Conservation (phyloP, 2,888 invertebrate species). For the Elegia similella region DNA sequence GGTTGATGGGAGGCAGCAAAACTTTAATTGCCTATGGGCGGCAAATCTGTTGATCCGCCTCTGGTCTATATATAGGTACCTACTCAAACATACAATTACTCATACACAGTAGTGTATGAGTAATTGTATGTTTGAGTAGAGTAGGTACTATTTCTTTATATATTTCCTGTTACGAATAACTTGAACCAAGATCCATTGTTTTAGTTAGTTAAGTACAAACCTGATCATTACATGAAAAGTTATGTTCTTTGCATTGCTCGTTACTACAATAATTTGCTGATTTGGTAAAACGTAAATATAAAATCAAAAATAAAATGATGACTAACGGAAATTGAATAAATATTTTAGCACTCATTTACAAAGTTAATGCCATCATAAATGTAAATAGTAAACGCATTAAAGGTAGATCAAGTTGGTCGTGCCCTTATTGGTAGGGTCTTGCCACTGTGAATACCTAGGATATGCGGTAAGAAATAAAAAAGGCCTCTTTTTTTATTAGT, state of each 20-base stretch:
- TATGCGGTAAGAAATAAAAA: not conserved
- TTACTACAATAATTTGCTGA: constrained; percentile 47
- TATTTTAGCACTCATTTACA: constrained; percentile 10
- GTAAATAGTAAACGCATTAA: not conserved
- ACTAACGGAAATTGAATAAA: constrained; percentile 4
- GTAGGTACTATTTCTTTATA: too few relatives aligned
- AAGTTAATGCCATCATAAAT: not conserved
- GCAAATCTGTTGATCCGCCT: too few relatives aligned
- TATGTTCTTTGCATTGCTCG: constrained; percentile 50
- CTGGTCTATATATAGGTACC: too few relatives aligned
- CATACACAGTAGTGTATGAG: too few relatives aligned
- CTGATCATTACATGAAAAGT: constrained; percentile 52
- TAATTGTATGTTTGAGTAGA: too few relatives aligned
- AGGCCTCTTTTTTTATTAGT: too few relatives aligned
- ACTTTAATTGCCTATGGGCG: too few relatives aligned
- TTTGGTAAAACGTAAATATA: constrained; percentile 29
- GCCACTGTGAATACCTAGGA: too few relatives aligned
- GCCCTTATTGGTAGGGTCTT: not conserved
- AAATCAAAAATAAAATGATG: constrained; percentile 16
- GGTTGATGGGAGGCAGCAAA: too few relatives aligned
- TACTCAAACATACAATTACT: too few relatives aligned
- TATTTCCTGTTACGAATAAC: too few relatives aligned
- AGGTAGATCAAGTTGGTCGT: not conserved
- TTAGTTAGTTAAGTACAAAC: constrained; percentile 34
- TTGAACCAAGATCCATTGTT: too few relatives aligned